Evolutionary conservation across 2,113 vertebrate species (phyloP), one percentile per base, ranked within the genome.

Genomic region (Macrotis lagotis): DNA sequence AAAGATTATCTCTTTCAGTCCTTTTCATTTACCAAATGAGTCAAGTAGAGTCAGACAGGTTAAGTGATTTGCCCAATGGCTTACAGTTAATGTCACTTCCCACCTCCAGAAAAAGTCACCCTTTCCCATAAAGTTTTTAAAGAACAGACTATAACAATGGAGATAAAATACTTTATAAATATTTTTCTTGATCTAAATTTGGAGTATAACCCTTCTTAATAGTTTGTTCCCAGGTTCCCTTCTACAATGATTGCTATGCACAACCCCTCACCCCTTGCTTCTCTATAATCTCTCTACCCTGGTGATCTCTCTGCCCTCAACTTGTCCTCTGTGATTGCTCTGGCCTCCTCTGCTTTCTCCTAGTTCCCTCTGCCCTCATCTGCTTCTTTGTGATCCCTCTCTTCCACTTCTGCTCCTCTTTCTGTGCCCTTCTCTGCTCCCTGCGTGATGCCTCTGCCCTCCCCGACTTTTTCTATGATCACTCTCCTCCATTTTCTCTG

Each of bases 321-420:
- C 48, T 2, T 92, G 94, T 96, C 96, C 83, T 59, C 66, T 48
- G 51, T 95, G 96, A 97, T 96, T 97, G 55, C 88, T 96, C 89
- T 93, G 94, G 88, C 92, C 88, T 59, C 51, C 22, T 25, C 83
- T 88, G 49, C 96, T 92, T 92, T 48, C 91, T 88, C 90, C 50
- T 55, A 92, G 90, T 50, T 48, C 2, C 92, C 89, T 93, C 95
- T 94, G 95, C 89, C 89, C 89, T 90, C 48, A 4, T 90, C 89
- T 90, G 89, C 91, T 51, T 90, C 53, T 91, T 92, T 3, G 37
- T 92, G 91, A 92, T 93, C 90, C 48, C 52, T 88, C 93, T 93
- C 51, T 89, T 96, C 95, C 94, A 51, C 51, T 94, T 91, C 28
- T 0, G 49, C 89, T 88, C 74, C 97, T 59, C 92, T 91, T 90